These are phyloP conservation scores for Enteromius argenteus DNA, from an alignment of 2,797 vertebrate species.

Conservation along the genomic window DNA sequence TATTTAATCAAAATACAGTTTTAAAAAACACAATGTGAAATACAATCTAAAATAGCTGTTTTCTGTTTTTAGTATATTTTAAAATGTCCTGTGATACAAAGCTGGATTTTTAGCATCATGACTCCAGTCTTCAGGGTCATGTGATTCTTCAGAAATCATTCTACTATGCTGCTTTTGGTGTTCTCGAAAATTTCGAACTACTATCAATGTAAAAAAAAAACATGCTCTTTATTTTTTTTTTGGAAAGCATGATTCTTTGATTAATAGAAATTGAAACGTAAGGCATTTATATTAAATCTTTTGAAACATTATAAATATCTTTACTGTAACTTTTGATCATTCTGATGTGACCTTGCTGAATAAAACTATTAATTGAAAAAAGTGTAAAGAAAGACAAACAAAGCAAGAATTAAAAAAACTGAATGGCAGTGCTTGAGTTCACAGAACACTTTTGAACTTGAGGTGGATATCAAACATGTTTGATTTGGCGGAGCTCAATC, in stretches of 20 bases:
- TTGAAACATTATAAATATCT: not conserved
- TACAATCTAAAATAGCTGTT: not conserved
- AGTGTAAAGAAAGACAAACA: not conserved
- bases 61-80: not conserved
- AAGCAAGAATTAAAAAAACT: rapidly evolving
- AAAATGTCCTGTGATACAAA: not conserved
- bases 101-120: not conserved
- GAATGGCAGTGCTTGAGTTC: not conserved
- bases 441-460: not conserved
- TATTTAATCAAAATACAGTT: not conserved
- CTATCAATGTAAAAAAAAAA: not conserved
- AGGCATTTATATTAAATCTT: not conserved
- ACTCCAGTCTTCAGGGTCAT: not conserved
- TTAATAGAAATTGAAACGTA: not conserved
- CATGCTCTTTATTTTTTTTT: no score
- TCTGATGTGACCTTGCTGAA: not conserved
- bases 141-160: not conserved
- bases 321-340: not conserved
- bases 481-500: slow-evolving; percentile 18
- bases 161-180: not conserved
- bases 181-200: not conserved
- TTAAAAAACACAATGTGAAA: not conserved
- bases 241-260: not conserved
- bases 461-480: not conserved
- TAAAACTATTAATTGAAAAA: not conserved